Base-by-base conservation (phyloP, 1,140 invertebrate genomes). In the Chymomyza costata region DNA sequence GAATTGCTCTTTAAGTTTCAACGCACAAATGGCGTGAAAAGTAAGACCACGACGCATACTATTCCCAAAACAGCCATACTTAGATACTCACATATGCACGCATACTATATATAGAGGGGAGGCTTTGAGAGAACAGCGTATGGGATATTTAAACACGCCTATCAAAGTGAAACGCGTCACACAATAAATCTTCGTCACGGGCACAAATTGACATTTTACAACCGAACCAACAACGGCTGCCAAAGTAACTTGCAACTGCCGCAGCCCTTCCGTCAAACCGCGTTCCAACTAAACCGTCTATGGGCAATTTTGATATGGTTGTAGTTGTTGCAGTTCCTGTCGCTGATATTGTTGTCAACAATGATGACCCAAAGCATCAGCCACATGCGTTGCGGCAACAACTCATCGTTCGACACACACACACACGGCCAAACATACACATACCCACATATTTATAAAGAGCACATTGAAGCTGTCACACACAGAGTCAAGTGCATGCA, bases 161-260 rank as follows among this genome's bases (percentile, higher is more conserved):
- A 80, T 80, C 60, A 73, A 67, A 48, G 30, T 45, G 58, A 65
- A 56, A 35, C 61, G 51, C 47, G 39, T 45, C 65, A 59, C 48
- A 70, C 65, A 63, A 83, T 83, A 83, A 83, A 81, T 83, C 82
- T 78, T 83, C 71, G 76, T 83, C 81, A 82, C 50, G 58, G 57
- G 57, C 46, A 56, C 74, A 82, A 83, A 83, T 80, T 81, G 83
- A 81, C 82, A 82, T 81, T 83, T 78, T 82, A 76, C 70, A 83
- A 66, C 70, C 43, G 49, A 65, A 56, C 60, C 56, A n/a, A n/a
- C 46, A 43, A 46, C 35, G 18, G 56, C 54, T 59, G 56, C 74
- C 56, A 71, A 65, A 66, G 63, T 70, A 67, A 64, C 38, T 74
- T 65, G 52, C 67, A 65, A 50, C 52, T 34, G 32, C 8, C 32